Conservation (phyloP, 53 echinoderm and acorn worm genomes). For the Temnopleurus reevesii region DNA sequence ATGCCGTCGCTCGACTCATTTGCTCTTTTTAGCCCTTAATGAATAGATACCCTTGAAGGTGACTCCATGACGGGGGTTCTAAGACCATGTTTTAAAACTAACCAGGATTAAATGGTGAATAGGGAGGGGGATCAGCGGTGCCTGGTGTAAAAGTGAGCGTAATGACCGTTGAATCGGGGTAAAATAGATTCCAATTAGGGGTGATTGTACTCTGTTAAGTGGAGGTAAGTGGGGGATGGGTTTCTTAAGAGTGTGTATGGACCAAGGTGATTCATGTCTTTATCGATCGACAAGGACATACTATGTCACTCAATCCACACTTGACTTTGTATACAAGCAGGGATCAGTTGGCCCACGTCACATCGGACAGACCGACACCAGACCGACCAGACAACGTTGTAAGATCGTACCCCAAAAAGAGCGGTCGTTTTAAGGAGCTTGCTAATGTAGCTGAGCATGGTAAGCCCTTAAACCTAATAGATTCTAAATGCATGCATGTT, state of each 20-base stretch:
- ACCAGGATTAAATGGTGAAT: slow-evolving; percentile 9
- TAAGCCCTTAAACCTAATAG: too few species aligned
- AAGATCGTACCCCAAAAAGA: too few species aligned
- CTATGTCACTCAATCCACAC: slow-evolving; percentile 1
- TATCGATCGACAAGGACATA: background rate
- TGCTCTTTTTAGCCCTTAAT: slow-evolving; percentile 8
- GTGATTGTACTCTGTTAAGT: slow-evolving; percentile 6
- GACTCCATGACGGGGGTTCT: background rate
- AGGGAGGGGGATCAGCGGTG: slow-evolving; percentile 6
- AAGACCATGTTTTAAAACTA: background rate
- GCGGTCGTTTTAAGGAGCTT: too few species aligned
- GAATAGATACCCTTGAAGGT: background rate
- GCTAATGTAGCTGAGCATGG: too few species aligned
- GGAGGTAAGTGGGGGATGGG: background rate
- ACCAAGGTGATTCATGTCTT: slow-evolving; percentile 34
- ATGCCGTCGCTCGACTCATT: slow-evolving; percentile 1
- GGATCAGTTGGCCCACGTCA: too few species aligned
- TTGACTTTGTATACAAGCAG: background rate
- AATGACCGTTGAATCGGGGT: background rate
- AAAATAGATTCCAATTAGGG: slow-evolving; percentile 41
- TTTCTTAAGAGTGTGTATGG: background rate
- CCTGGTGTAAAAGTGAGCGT: background rate
- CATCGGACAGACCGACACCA: too few species aligned
- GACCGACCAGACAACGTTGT: too few species aligned
- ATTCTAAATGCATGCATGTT: too few species aligned